Evolutionary conservation across 1,140 invertebrate species (phyloP).

Genomic region (Uloborus diversus): DNA sequence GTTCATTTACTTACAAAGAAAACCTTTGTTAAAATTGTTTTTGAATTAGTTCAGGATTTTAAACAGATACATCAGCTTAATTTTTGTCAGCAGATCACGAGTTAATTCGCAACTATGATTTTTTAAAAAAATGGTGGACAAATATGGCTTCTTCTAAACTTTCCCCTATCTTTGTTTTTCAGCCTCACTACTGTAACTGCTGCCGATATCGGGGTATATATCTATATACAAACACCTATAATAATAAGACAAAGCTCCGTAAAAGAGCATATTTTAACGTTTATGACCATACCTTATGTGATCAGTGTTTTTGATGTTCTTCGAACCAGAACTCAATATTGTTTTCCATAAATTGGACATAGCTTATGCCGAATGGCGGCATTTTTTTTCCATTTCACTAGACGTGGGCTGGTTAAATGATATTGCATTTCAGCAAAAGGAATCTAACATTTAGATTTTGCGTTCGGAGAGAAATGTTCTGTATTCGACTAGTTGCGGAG

Average conservation of each 20-base stretch:
- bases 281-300: neutral
- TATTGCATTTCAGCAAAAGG: neutral
- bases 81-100: too few relatives aligned
- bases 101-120: too few relatives aligned
- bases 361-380: slow-evolving; percentile 26
- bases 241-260: neutral
- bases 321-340: neutral
- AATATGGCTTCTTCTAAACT: neutral
- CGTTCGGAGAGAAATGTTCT: too few relatives aligned
- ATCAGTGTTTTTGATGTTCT: neutral
- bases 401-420: neutral
- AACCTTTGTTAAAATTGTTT: too few relatives aligned
- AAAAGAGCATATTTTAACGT: neutral
- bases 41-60: too few relatives aligned
- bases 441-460: too few relatives aligned
- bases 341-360: slow-evolving; percentile 38
- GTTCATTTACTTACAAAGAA: too few relatives aligned
- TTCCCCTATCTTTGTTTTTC: neutral
- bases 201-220: neutral
- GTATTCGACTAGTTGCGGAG: too few relatives aligned
- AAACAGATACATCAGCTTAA: too few relatives aligned
- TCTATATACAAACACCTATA: neutral
- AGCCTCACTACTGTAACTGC: neutral
- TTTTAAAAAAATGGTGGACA: too few relatives aligned
- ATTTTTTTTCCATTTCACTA: neutral